Percentiles rank a stretch among this genome's conserved stretches.
Conservation (phyloP, 2,113 vertebrate genomes). For the Catharus minimus region DNA sequence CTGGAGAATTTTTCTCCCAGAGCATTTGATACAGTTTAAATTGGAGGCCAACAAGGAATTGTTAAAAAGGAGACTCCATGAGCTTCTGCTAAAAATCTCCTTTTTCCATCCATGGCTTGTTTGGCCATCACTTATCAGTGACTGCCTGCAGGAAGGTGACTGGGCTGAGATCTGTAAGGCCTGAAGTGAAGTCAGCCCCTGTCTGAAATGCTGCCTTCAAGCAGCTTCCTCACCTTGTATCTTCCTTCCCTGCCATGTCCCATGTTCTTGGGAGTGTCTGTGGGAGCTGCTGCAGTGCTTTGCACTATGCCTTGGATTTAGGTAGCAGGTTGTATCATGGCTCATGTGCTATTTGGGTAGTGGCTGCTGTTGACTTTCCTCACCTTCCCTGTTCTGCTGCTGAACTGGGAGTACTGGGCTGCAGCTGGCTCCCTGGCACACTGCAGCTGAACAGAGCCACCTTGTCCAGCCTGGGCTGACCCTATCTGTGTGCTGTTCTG, state of each 20-base stretch:
- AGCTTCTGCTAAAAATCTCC: background rate
- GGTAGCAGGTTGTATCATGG: background rate
- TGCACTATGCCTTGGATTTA: background rate
- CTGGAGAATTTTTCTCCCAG: background rate
- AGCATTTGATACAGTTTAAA: background rate
- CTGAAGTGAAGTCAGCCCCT: background rate
- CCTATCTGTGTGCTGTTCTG: background rate
- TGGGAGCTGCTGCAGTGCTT: background rate
- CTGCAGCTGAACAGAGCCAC: background rate
- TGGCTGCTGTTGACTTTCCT: background rate
- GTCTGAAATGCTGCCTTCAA: background rate
- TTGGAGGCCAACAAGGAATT: background rate
- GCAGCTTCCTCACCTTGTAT: background rate
- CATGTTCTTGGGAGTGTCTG: background rate
- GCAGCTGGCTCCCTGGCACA: background rate
- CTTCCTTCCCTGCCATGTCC: background rate
- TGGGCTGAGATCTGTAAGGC: background rate
- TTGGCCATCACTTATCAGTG: background rate
- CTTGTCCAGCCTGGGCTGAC: background rate
- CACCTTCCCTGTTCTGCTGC: background rate
- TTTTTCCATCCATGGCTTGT: background rate
- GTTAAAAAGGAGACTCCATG: background rate
- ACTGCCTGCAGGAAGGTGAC: background rate
- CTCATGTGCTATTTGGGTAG: rapidly evolving
- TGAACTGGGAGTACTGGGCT: background rate